Base-by-base conservation (phyloP, 2,888 invertebrate genomes). In the Synergus japonicus region DNA sequence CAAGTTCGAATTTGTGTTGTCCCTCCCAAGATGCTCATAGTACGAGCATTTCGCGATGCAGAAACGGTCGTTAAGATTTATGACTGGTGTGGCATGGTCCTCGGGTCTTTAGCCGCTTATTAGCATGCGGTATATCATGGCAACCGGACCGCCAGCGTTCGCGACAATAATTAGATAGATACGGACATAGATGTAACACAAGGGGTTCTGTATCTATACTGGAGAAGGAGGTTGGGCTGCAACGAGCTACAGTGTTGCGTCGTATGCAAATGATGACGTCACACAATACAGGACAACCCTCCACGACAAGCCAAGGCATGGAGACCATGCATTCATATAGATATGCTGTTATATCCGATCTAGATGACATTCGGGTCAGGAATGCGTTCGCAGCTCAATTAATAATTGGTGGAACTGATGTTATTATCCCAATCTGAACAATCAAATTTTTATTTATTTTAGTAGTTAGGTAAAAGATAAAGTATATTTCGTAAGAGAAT, bases 161-260 rank as follows among this genome's bases (percentile, higher is more conserved):
- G 90, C 90, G 90, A 89, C 91, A 92, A 92, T 92, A 92, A 92
- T 92, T 92, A 92, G 91, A 92, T 91, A 92, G 92, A 92, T 92
- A 92, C 88, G 91, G 86, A 89, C 89, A 88, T 88, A 88, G 89
- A 88, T 86, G 87, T 85, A 86, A 85, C 86, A 78, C 65, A 67
- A 37, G 82, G 80, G 78, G 82, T 88, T 87, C 86, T 81, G 82
- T 86, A 86, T 86, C 87, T 85, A 85, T 83, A 83, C 81, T 65
- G 80, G 82, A 81, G 83, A 81, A 82, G 88, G 87, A 84, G 85
- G 87, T 86, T 82, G 84, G 85, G 83, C 85, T 84, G 86, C 88
- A 87, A 87, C 86, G 86, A 86, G 88, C 83, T 85, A 86, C 86
- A 87, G 86, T 84, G 87, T 83, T 89, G 88, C 89, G 89, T 90